These are phyloP conservation scores for Drosophila kohkoa DNA, from an alignment of 1,140 invertebrate species.

Conservation along the genomic window DNA sequence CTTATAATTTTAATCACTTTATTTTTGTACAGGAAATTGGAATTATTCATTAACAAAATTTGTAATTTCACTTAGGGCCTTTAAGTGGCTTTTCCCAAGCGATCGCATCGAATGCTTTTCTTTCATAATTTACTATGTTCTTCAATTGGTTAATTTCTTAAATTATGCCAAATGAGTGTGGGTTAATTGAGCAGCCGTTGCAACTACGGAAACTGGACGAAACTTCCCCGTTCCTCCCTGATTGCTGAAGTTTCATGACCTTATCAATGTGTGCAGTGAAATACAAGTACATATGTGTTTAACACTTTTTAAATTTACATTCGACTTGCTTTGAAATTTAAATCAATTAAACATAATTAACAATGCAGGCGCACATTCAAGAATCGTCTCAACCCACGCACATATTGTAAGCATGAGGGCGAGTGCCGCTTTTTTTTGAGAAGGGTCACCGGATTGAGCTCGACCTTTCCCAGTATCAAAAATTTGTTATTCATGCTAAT, in stretches of 20 bases:
- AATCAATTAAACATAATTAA: slow-evolving; percentile 71
- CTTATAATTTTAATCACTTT: slow-evolving; percentile 5
- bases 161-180: slow-evolving; percentile 78
- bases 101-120: slow-evolving; percentile 17
- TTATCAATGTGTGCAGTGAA: slow-evolving; percentile 31
- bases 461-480: slow-evolving; percentile 38
- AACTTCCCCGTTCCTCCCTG: slow-evolving; percentile 4
- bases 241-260: slow-evolving; percentile 65
- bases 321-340: slow-evolving; percentile 58
- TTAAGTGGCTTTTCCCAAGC: slow-evolving; percentile 32
- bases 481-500: slow-evolving; percentile 30
- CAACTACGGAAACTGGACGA: slow-evolving; percentile 29
- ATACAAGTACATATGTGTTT: slow-evolving; percentile 51
- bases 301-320: slow-evolving; percentile 70
- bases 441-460: slow-evolving; percentile 26
- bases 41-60: slow-evolving; percentile 15
- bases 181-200: slow-evolving; percentile 62
- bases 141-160: slow-evolving; percentile 74
- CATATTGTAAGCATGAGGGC: slow-evolving; percentile 5
- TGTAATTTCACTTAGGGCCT: slow-evolving; percentile 23
- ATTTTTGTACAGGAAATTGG: background rate
- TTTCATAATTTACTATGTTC: slow-evolving; percentile 63
- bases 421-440: background rate
- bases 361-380: slow-evolving; percentile 39
- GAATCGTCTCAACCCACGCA: slow-evolving; percentile 8